Percentiles rank a stretch among this genome's conserved stretches.
Evolutionary conservation across 1,140 invertebrate genomes (phyloP).

Genomic region (Panagrolaimus sp.): DNA sequence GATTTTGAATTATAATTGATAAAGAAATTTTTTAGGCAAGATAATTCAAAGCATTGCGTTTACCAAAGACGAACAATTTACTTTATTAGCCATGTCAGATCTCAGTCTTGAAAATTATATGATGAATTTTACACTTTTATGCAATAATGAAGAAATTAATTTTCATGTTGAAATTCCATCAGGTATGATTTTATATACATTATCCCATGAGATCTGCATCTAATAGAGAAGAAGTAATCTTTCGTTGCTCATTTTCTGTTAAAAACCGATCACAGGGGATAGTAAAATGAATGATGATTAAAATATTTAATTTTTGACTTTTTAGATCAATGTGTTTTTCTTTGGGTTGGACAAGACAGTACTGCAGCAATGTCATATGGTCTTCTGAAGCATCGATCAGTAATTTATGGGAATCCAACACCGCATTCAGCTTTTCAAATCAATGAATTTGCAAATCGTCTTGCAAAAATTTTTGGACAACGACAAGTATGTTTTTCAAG

Average conservation of each 20-base stretch:
- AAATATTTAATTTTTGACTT: neutral
- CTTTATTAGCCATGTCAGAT: too few relatives aligned
- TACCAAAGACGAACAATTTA: too few relatives aligned
- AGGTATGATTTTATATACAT: neutral
- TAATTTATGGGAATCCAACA: neutral
- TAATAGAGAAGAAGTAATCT: neutral
- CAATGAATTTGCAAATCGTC: constrained; percentile 20
- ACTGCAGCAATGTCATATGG: neutral
- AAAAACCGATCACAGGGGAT: neutral
- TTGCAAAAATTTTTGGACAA: neutral
- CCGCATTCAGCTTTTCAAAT: neutral
- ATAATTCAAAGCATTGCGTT: too few relatives aligned
- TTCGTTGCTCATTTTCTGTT: neutral
- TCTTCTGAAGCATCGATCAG: neutral
- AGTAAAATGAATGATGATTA: constrained; percentile 17
- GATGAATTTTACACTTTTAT: neutral
- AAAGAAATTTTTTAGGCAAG: constrained; percentile 10
- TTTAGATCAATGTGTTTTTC: constrained; percentile 15
- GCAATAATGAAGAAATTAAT: constrained; percentile 9
- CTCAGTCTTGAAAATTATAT: neutral
- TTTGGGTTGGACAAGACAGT: constrained; percentile 19
- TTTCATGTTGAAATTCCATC: constrained; percentile 12
- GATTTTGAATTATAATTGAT: neutral
- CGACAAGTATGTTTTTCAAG: constrained; percentile 14
- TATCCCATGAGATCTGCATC: neutral